Evolutionary conservation across 2,797 vertebrate genomes (phyloP).

Genomic region (Sebastes reedi): DNA sequence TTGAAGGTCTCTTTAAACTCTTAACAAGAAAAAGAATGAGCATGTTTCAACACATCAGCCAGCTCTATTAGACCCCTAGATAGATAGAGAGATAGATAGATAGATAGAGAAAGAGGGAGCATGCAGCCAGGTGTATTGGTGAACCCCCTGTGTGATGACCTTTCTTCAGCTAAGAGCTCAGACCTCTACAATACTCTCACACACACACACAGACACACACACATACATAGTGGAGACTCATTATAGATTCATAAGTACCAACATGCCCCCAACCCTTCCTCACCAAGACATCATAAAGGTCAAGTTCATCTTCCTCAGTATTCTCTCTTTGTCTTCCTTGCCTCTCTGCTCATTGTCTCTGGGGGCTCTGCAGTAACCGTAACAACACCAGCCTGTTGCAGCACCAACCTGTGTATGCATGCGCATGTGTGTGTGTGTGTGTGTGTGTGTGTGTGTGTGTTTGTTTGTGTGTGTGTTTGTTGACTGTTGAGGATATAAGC

Average conservation of each 20-base stretch:
- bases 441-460: slow-evolving; percentile 24
- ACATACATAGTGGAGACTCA: slow-evolving; percentile 45
- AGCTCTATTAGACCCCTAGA: not conserved
- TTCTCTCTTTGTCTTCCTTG: slow-evolving; percentile 64
- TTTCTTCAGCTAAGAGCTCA: slow-evolving; percentile 70
- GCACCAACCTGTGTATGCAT: slow-evolving; percentile 28
- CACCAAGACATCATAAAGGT: slow-evolving; percentile 82
- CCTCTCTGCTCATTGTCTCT: slow-evolving; percentile 67
- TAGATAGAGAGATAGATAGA: not conserved
- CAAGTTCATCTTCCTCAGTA: slow-evolving; percentile 79
- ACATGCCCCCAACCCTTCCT: slow-evolving; percentile 73
- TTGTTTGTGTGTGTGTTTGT: slow-evolving; percentile 27
- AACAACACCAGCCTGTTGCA: slow-evolving; percentile 68
- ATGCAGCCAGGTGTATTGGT: slow-evolving; percentile 55
- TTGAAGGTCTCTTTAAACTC: not conserved
- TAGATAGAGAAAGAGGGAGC: slow-evolving; percentile 8
- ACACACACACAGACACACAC: slow-evolving; percentile 22
- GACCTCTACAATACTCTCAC: slow-evolving; percentile 32
- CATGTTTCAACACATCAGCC: not conserved
- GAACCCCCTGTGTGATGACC: slow-evolving; percentile 69
- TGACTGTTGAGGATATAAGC: slow-evolving; percentile 36
- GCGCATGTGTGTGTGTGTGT: slow-evolving; percentile 15
- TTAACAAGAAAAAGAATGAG: not conserved
- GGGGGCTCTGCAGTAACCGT: slow-evolving; percentile 52
- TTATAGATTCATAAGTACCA: slow-evolving; percentile 79